Conservation (phyloP, 2,113 vertebrate species). For the Danionella cerebrum region DNA sequence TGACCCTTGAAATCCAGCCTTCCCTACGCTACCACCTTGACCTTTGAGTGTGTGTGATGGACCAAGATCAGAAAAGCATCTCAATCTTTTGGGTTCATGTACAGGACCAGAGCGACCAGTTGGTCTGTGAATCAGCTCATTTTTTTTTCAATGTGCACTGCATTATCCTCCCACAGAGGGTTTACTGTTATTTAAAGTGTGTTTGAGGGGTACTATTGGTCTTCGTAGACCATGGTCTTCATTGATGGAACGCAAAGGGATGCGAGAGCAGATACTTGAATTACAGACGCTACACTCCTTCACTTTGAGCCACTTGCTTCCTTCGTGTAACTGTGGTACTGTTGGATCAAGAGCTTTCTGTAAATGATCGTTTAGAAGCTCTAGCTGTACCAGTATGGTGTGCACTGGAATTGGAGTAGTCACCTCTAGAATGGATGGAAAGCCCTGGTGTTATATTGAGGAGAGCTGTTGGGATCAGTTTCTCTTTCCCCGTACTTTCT, state of each 20-base stretch:
- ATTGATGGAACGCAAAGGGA: not conserved
- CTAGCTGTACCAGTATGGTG: not conserved
- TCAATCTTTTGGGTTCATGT: slow-evolving; percentile 12
- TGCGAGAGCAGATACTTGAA: not conserved
- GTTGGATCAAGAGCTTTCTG: not conserved
- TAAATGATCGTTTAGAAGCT: slow-evolving; percentile 3
- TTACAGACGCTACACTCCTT: not conserved
- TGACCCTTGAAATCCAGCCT: slow-evolving; percentile 57
- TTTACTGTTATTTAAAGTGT: slow-evolving; percentile 26
- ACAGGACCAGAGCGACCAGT: not conserved
- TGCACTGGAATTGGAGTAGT: slow-evolving; percentile 8
- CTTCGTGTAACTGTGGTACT: too few species aligned
- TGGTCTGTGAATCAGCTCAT: slow-evolving; percentile 35
- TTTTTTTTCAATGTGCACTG: slow-evolving; percentile 49
- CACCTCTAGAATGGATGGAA: not conserved
- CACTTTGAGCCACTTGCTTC: not conserved
- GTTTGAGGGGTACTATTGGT: not conserved
- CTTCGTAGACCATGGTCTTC: not conserved
- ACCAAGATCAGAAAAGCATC: not conserved
- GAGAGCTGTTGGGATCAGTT: not conserved
- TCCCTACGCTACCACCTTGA: not conserved
- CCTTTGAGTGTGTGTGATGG: not conserved
- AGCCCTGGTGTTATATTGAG: too few species aligned
- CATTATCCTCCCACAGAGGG: slow-evolving; percentile 37
- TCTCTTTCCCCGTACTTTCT: not conserved